A percentile compares a stretch with the other conserved stretches of the same genome.
phyloP scores from a whole-genome alignment of 2,797 vertebrate species.

The Melanotaenia boesemani region DNA sequence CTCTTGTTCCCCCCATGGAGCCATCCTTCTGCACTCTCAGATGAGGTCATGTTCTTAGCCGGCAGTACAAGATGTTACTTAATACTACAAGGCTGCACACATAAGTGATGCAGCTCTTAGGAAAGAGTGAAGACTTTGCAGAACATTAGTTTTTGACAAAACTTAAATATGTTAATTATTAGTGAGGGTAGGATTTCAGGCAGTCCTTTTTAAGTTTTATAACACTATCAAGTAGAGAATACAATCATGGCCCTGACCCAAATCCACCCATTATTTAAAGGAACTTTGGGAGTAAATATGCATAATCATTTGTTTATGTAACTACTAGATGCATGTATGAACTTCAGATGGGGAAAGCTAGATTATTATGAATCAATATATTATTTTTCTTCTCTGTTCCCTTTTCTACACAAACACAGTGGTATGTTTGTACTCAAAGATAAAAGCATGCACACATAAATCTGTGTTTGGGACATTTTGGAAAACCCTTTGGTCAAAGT shows the following conservation, averaged over 20 bases:
- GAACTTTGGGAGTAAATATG: background rate
- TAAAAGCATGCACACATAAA: conserved; percentile 41
- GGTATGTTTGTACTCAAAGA: conserved; percentile 11
- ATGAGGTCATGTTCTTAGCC: conserved; percentile 63
- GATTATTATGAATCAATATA: background rate
- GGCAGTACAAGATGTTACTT: conserved; percentile 62
- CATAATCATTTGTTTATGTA: background rate
- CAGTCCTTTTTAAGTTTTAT: conserved; percentile 7
- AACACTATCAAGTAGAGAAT: background rate
- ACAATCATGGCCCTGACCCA: conserved; percentile 5
- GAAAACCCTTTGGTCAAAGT: conserved; percentile 53
- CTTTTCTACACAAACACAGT: background rate
- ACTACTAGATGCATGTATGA: background rate
- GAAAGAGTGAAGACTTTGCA: conserved; percentile 18
- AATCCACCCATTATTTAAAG: background rate
- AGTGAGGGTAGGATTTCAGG: conserved; percentile 20
- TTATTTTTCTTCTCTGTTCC: conserved; percentile 3
- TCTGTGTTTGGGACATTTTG: conserved; percentile 53
- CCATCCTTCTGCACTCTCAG: conserved; percentile 51
- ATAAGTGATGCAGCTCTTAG: conserved; percentile 21
- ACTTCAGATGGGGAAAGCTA: background rate
- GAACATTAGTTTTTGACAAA: conserved; percentile 35
- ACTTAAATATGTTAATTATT: conserved; percentile 25
- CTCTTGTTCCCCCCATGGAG: conserved; percentile 54
- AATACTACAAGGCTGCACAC: conserved; percentile 58